A percentile compares a stretch with the other conserved stretches of the same genome.
Conservation (phyloP, 2,888 invertebrate genomes). For the Spisula subtruncata region DNA sequence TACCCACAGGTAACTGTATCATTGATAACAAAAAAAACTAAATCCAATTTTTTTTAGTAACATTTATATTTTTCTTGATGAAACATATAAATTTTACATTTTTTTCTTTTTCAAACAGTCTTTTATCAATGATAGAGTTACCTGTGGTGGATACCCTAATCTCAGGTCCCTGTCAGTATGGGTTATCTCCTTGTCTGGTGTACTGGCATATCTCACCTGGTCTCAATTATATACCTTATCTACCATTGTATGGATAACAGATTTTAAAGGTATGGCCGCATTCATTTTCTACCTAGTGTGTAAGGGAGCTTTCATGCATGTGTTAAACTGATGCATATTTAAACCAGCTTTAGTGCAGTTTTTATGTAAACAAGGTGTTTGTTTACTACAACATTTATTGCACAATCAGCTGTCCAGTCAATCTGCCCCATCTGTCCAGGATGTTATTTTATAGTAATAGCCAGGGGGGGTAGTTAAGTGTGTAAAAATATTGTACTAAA, state of each 20-base stretch:
- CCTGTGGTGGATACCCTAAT: too few species aligned
- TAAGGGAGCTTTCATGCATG: neutral
- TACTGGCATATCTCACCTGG: neutral
- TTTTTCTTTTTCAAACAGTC: too few species aligned
- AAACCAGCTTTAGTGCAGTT: neutral
- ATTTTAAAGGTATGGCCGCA: neutral
- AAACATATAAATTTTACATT: too few species aligned
- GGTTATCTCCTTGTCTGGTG: neutral
- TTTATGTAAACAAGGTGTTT: neutral
- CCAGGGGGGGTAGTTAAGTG: constrained; percentile 9
- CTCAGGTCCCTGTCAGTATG: too few species aligned
- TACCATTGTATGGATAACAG: neutral
- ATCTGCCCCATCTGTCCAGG: constrained; percentile 19
- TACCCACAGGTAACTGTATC: too few species aligned
- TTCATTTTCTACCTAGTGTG: neutral
- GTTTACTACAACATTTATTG: neutral
- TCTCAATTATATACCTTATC: neutral
- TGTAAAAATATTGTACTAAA: constrained; percentile 25
- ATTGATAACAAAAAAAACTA: too few species aligned
- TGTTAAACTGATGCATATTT: constrained; percentile 5
- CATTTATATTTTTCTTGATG: too few species aligned
- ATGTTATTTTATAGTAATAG: neutral
- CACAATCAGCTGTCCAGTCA: neutral
- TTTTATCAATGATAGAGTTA: too few species aligned
- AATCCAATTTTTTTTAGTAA: too few species aligned